These are phyloP conservation scores for Agrotis clavis DNA, from an alignment of 2,888 invertebrate genomes.

Conservation along the genomic window DNA sequence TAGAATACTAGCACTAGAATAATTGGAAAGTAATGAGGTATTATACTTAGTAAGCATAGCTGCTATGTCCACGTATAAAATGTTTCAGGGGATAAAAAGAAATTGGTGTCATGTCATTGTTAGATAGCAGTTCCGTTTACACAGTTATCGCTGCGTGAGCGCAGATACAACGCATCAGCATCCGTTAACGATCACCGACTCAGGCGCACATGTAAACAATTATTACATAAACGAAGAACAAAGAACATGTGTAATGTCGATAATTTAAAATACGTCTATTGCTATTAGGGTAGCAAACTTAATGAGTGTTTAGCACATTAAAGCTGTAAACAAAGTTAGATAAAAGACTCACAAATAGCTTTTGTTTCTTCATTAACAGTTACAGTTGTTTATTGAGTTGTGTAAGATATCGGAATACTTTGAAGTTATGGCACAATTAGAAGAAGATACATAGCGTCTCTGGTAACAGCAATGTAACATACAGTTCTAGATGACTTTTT, in stretches of 20 bases:
- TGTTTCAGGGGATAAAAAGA: too few relatives aligned
- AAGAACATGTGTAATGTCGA: conserved; percentile 73
- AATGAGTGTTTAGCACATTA: conserved; percentile 21
- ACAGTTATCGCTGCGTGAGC: conserved; percentile 51
- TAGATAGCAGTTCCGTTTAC: conserved; percentile 62
- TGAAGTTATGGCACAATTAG: not conserved
- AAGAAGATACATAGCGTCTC: too few relatives aligned
- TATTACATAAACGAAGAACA: conserved; percentile 84
- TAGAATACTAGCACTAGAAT: too few relatives aligned
- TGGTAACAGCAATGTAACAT: too few relatives aligned
- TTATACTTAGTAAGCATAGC: too few relatives aligned
- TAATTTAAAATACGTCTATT: conserved; percentile 63
- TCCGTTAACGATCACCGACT: conserved; percentile 76
- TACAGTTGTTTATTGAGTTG: not conserved
- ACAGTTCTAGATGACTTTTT: too few relatives aligned
- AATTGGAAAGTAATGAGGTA: too few relatives aligned
- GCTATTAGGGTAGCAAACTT: conserved; percentile 35
- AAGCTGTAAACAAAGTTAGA: conserved; percentile 14
- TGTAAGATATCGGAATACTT: not conserved
- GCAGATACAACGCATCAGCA: conserved; percentile 66
- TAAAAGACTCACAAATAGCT: conserved; percentile 13
- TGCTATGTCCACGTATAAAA: too few relatives aligned
- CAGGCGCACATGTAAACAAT: conserved; percentile 80
- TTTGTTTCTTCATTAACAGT: conserved; percentile 12
- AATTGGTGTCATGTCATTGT: conserved; percentile 23